Evolutionary conservation across 2,888 invertebrate genomes (phyloP), one percentile per base, ranked within the genome.

Genomic region (Empis livida): DNA sequence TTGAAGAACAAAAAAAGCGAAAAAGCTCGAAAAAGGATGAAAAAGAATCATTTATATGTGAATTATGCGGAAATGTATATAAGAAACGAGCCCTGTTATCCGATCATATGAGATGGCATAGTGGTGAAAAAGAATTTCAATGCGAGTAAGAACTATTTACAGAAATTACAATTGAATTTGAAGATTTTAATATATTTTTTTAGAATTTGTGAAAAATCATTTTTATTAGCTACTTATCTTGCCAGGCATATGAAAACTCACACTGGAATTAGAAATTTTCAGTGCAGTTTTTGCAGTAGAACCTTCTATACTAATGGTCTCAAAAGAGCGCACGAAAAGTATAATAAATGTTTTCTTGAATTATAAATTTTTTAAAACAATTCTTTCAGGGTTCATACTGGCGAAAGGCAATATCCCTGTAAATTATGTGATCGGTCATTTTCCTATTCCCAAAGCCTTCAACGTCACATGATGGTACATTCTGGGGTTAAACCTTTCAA

Each of bases 381-480:
- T 27, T 27, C 9, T 38, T 15, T 3, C 9, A 39, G 39, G 4
- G 39, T 39, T 39, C 39, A 39, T 39, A 39, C 39, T 39, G 39
- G 39, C 2, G 39, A 39, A 17, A 17, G 39, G 9, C 17, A 17
- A 10, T 39, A 39, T 17, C 16, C 16, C 13, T 41, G 41, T 50
- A 60, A 60, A 42, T 54, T 59, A 3, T 65, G 65, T 40, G 55
- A 57, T 15, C 62, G 61, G 49, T 56, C 62, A 0, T 65, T 65
- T 30, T 60, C 65, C 1, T 67, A 65, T 41, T 57, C 61, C 2
- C 64, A 62, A 30, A 60, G 66, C 8, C 51, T 65, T 13, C 61
- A 60, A 3, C 66, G 65, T 43, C 65, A 65, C 43, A 61, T 62
- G 52, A 53, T 65, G 2, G 67, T 65, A 46, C 65, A 65, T 51